A percentile compares a stretch with the other conserved stretches of the same genome.
Evolutionary conservation across 2,113 vertebrate genomes (phyloP).

Genomic region (Cromileptes altivelis): DNA sequence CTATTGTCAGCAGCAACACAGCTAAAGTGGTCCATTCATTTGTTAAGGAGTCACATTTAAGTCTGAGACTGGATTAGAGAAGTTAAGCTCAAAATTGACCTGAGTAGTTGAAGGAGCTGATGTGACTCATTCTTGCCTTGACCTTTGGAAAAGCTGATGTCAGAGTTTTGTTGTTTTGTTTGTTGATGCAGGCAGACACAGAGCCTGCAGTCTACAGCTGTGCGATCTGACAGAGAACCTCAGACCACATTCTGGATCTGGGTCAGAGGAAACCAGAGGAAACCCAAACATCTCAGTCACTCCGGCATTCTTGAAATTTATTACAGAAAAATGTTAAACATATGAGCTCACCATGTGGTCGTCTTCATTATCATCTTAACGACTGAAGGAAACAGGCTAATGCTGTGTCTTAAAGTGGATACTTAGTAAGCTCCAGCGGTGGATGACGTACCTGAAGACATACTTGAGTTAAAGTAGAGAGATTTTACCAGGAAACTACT

Average conservation of each 20-base stretch:
- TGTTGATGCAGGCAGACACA: neutral
- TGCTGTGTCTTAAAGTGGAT: too few species aligned
- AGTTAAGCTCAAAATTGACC: neutral
- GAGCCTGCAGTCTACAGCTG: neutral
- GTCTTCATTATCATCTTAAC: neutral
- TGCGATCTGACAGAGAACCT: neutral
- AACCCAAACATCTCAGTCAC: neutral
- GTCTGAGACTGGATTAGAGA: neutral
- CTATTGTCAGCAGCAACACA: neutral
- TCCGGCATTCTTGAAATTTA: neutral
- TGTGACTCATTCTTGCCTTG: constrained; percentile 3
- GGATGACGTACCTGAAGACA: too few species aligned
- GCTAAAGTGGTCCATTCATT: too few species aligned
- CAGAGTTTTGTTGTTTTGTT: neutral
- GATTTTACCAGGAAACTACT: too few species aligned
- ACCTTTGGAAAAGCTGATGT: constrained; percentile 19
- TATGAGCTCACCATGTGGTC: neutral
- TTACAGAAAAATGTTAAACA: neutral
- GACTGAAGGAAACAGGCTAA: too few species aligned
- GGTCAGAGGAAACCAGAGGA: neutral
- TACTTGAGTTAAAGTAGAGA: too few species aligned
- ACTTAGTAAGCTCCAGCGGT: too few species aligned
- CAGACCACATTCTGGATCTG: neutral
- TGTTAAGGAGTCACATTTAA: neutral
- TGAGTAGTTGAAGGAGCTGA: neutral